A percentile compares a stretch with the other conserved stretches of the same genome.
Conservation (phyloP, 2,888 invertebrate genomes). For the Bembecia ichneumoniformis region DNA sequence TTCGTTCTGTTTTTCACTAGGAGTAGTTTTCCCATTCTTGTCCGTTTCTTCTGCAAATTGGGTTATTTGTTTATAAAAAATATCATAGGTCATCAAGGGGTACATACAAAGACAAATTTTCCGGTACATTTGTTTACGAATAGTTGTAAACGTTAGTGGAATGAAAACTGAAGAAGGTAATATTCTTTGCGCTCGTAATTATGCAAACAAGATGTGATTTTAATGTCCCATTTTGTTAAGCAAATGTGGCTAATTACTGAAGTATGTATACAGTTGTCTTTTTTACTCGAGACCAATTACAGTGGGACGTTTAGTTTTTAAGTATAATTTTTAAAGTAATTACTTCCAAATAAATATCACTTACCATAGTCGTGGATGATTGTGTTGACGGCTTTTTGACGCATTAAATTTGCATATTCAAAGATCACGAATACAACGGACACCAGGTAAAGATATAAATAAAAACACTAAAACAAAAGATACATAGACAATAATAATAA, state of each 20-base stretch:
- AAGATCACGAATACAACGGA: conserved; percentile 84
- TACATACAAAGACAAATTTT: conserved; percentile 27
- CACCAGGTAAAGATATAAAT: conserved; percentile 83
- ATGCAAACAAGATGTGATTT: conserved; percentile 70
- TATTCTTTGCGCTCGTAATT: conserved; percentile 59
- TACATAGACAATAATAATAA: no score
- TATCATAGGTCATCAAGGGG: conserved; percentile 25
- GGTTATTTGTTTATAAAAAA: background rate
- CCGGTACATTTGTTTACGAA: conserved; percentile 42
- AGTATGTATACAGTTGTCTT: background rate
- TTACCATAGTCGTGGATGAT: conserved; percentile 70
- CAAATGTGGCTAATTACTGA: conserved; percentile 59
- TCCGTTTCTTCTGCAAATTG: conserved; percentile 37
- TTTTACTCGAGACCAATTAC: background rate
- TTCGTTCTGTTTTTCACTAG: conserved; percentile 27
- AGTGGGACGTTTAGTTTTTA: conserved; percentile 1
- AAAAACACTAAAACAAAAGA: conserved; percentile 78
- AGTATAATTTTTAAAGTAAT: background rate
- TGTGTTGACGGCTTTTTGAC: conserved; percentile 75
- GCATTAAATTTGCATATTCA: conserved; percentile 77
- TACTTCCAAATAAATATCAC: conserved; percentile 8
- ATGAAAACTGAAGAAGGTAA: conserved; percentile 58
- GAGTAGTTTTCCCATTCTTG: conserved; percentile 40
- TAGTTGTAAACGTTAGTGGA: conserved; percentile 47
- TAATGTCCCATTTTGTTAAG: conserved; percentile 69